Base-by-base conservation (phyloP, 2,888 invertebrate species). In the Argynnis bischoffii region DNA sequence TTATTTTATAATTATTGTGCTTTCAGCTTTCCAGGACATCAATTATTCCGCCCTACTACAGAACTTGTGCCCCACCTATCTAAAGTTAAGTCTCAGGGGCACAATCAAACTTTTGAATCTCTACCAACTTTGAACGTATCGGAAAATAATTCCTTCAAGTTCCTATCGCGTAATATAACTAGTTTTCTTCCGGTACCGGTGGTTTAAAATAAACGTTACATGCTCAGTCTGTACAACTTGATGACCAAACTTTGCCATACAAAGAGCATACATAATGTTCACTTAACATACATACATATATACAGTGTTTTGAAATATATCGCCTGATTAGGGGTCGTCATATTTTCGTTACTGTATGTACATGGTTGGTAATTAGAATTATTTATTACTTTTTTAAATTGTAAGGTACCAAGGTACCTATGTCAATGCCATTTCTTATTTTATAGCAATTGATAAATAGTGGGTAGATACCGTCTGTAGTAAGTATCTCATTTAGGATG, bases 91-190 rank as follows among this genome's bases (percentile, higher is more conserved):
- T 63, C 74, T 67, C 69, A 4, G 18, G 71, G 63, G 72, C 56
- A 72, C 72, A 71, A 74, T 74, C 69, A 66, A 74, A 74, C 72
- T 74, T 72, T 69, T 69, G 69, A 69, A 60, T 64, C 60, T 67
- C 55, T 51, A 41, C 59, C 21, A 67, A 72, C 65, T 72, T 67
- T 55, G 69, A 51, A 69, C 72, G 67, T 72, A 72, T 69, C 67
- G 69, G 67, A 69, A 69, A 69, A 69, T 69, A 72, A 69, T 72
- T 72, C 55, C 54, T 66, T 35, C 31, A 66, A 68, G 48, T 66
- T 68, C 31, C 66, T 47, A 68, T 53, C 66, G 31, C 35, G 63
- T 63, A 53, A 53, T 63, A 54, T 68, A 64, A 64, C 60, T 64
- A 66, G 53, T 59, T 66, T 16, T 54, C 26, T 31, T 14, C 18